Percentiles rank a stretch among this genome's conserved stretches.
These are phyloP conservation scores for Strongylocentrotus purpuratus DNA, from an alignment of 35 echinoderm and acorn worm species.

Conservation along the genomic window DNA sequence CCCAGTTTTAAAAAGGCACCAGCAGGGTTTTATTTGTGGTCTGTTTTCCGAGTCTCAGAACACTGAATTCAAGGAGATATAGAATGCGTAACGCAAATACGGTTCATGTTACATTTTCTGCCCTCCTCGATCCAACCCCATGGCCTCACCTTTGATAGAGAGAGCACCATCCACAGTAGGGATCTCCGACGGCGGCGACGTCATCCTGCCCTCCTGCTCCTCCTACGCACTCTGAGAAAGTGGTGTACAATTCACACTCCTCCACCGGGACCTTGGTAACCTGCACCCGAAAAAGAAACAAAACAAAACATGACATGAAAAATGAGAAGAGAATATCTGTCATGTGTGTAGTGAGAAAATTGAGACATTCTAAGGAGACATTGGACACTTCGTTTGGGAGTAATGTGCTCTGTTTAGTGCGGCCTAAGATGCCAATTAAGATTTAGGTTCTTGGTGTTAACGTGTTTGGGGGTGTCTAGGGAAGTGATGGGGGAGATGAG, in stretches of 20 bases:
- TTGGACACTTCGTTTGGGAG: not conserved
- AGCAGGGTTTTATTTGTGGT: not conserved
- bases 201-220: slow-evolving; percentile 52
- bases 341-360: not conserved
- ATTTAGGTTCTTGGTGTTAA: not conserved
- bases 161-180: slow-evolving; percentile 92
- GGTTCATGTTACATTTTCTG: not conserved
- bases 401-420: not conserved
- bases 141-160: slow-evolving; percentile 70
- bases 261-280: slow-evolving; percentile 86
- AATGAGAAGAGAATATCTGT: not conserved
- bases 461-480: not conserved
- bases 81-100: not conserved
- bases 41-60: not conserved
- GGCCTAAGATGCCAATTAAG: not conserved
- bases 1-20: not conserved
- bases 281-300: slow-evolving; percentile 39
- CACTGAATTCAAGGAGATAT: not conserved
- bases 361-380: not conserved
- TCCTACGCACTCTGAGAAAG: slow-evolving; percentile 74
- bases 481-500: not conserved
- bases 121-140: not conserved
- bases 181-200: slow-evolving; percentile 62
- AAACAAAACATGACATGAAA: not conserved
- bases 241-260: slow-evolving; percentile 67